A percentile compares a stretch with the other conserved stretches of the same genome.
Evolutionary conservation across 2,797 vertebrate species (phyloP).

Genomic region (Pseudomugil tenellus): DNA sequence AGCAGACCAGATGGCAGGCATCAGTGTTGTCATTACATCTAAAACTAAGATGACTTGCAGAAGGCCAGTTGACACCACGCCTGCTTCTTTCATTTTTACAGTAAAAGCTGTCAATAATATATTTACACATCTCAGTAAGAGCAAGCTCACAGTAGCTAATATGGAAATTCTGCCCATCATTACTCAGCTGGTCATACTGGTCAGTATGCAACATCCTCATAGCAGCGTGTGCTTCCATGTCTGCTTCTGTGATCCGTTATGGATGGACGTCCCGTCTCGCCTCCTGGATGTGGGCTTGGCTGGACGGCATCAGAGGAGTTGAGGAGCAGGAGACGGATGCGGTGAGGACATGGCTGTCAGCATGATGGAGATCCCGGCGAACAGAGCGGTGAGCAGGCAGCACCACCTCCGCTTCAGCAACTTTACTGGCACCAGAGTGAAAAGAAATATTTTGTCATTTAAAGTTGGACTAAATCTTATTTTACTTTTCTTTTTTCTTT

Average conservation of each 20-base stretch:
- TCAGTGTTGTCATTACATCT: too few species aligned
- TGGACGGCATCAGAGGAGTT: constrained; percentile 40
- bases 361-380: constrained; percentile 41
- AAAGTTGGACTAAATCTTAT: constrained; percentile 22
- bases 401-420: constrained; percentile 28
- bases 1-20: too few species aligned
- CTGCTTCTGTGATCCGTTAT: constrained; percentile 31
- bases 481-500: background rate
- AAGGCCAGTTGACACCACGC: too few species aligned
- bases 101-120: background rate
- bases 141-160: background rate
- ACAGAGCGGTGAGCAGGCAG: too few species aligned
- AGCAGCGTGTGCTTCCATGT: constrained; percentile 11
- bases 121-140: background rate
- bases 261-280: constrained; percentile 50
- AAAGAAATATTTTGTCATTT: constrained; percentile 5
- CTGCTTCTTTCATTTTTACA: background rate
- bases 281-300: constrained; percentile 51
- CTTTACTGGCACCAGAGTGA: constrained; percentile 28
- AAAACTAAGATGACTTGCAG: too few species aligned
- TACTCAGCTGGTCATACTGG: background rate
- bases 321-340: constrained; percentile 40
- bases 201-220: background rate
- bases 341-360: constrained; percentile 49
- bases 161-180: background rate